A percentile compares a stretch with the other conserved stretches of the same genome.
These are phyloP conservation scores for Phaenicophaeus curvirostris DNA, from an alignment of 2,797 vertebrate species.

Conservation along the genomic window DNA sequence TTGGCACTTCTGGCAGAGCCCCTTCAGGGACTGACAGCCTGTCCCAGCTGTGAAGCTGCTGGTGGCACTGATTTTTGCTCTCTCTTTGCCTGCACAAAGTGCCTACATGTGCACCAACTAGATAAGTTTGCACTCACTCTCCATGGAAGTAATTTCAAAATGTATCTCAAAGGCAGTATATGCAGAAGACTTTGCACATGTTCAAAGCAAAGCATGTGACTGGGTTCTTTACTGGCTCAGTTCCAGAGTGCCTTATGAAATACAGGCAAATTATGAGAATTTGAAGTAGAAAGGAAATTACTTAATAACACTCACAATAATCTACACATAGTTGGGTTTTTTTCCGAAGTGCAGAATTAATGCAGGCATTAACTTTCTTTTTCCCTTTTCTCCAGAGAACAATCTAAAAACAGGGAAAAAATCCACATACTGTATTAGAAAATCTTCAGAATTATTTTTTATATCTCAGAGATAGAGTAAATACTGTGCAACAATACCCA, in stretches of 20 bases:
- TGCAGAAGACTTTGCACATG: neutral
- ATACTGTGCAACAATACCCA: neutral
- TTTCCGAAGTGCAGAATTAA: neutral
- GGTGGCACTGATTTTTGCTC: neutral
- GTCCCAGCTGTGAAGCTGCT: neutral
- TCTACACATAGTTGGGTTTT: neutral
- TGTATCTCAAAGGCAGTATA: neutral
- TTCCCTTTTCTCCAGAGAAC: neutral
- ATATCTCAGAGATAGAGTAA: neutral
- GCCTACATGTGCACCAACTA: rapidly evolving
- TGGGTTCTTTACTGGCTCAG: neutral
- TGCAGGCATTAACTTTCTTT: neutral
- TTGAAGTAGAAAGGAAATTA: neutral
- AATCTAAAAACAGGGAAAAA: neutral
- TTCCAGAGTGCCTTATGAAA: neutral
- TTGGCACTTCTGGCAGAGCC: neutral
- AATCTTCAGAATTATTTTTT: neutral
- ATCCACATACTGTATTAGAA: neutral
- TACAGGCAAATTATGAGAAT: neutral
- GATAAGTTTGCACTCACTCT: neutral
- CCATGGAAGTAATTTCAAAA: neutral
- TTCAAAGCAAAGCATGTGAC: neutral
- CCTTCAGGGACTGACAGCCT: neutral
- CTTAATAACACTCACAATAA: neutral
- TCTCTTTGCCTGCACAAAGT: neutral